Conservation (phyloP, 2,888 invertebrate species). For the Orthosia cruda region DNA sequence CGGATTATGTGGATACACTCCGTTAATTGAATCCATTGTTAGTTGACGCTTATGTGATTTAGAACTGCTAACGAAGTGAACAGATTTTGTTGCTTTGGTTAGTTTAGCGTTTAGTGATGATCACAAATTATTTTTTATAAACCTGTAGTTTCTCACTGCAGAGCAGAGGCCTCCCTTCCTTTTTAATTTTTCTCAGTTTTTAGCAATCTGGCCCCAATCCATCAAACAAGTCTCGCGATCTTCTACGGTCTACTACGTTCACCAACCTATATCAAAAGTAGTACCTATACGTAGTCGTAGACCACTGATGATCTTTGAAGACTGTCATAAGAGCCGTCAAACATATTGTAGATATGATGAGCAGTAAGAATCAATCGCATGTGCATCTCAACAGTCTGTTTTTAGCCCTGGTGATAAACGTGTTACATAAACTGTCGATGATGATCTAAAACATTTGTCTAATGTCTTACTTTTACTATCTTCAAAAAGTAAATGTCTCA, state of each 20-base stretch:
- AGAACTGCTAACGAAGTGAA: not conserved
- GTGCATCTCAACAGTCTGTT: too few species aligned
- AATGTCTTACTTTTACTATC: not conserved
- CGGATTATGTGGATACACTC: constrained; percentile 24
- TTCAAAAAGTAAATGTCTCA: not conserved
- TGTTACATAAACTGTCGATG: too few species aligned
- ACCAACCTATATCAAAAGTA: too few species aligned
- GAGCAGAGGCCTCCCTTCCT: not conserved
- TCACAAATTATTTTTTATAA: not conserved
- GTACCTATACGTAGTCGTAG: too few species aligned
- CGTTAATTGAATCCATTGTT: constrained; percentile 41
- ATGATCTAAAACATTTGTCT: too few species aligned
- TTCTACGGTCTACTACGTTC: too few species aligned
- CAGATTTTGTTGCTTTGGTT: not conserved
- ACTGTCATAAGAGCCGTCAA: too few species aligned
- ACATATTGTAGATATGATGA: too few species aligned
- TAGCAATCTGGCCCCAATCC: not conserved
- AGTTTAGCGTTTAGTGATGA: not conserved
- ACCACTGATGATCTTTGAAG: too few species aligned
- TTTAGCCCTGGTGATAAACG: too few species aligned
- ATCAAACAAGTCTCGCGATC: too few species aligned
- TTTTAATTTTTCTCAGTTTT: not conserved
- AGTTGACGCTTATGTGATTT: not conserved
- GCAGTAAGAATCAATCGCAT: too few species aligned
- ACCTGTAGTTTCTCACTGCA: not conserved